Conservation (phyloP, 1,140 invertebrate species). For the Sarcophaga peregrina region DNA sequence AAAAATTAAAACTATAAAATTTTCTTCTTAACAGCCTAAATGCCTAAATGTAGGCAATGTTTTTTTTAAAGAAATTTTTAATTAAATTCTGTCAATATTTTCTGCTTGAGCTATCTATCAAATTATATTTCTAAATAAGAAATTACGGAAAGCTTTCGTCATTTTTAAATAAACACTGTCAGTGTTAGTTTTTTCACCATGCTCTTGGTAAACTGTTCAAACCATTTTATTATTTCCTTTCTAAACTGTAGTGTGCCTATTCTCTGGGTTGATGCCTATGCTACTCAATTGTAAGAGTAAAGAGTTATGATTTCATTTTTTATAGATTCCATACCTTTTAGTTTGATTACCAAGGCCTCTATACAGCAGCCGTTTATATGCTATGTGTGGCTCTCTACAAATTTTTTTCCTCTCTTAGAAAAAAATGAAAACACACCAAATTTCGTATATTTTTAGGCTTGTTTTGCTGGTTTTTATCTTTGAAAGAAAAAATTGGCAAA, state of each 20-base stretch:
- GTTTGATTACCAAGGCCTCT: constrained; percentile 19
- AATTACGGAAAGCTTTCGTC: too few species aligned
- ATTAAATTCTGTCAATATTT: too few species aligned
- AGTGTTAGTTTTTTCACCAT: background rate
- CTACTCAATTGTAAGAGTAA: background rate
- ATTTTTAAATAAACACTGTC: too few species aligned
- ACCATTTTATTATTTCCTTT: background rate
- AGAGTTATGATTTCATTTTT: background rate
- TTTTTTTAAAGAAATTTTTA: too few species aligned
- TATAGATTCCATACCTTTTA: constrained; percentile 20
- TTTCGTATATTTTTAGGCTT: background rate
- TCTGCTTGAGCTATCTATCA: too few species aligned
- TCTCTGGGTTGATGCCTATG: background rate
- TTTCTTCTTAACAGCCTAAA: too few species aligned
- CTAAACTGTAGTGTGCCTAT: background rate
- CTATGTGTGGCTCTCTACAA: background rate
- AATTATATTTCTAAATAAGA: too few species aligned
- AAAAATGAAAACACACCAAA: too few species aligned
- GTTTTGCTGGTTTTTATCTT: constrained; percentile 19
- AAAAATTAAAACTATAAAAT: too few species aligned
- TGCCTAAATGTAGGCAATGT: too few species aligned
- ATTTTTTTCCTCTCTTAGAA: constrained; percentile 12
- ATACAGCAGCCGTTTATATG: background rate
- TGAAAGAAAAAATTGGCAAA: background rate
- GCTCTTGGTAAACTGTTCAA: background rate